Conservation (phyloP, 2,113 vertebrate species). For the Pseudolaguvia tuberculata region DNA sequence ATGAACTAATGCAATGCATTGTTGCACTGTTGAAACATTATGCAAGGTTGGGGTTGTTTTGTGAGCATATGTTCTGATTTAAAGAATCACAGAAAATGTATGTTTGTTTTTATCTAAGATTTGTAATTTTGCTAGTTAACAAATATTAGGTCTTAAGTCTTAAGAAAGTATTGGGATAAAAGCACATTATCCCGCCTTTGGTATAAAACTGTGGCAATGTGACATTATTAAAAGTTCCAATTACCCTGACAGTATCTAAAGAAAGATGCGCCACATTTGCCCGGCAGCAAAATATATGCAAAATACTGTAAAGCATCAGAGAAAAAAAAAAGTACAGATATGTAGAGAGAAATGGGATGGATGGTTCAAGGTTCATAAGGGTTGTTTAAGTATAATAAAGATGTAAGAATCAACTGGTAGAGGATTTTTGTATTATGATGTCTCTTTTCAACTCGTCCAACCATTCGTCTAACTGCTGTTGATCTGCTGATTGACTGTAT, state of each 20-base stretch:
- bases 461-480: conserved; percentile 61
- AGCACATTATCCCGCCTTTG: too few species aligned
- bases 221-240: not conserved
- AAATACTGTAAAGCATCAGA: not conserved
- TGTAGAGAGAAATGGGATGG: not conserved
- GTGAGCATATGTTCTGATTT: not conserved
- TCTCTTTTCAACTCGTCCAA: conserved; percentile 38
- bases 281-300: conserved; percentile 19
- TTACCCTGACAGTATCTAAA: not conserved
- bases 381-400: conserved; percentile 24
- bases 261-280: not conserved
- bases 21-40: not conserved
- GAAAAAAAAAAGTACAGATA: not conserved
- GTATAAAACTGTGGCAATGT: not conserved
- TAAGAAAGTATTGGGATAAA: not conserved
- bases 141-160: not conserved
- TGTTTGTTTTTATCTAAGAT: too few species aligned
- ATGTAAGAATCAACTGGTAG: conserved; percentile 49
- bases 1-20: not conserved
- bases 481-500: conserved; percentile 46
- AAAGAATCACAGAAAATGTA: too few species aligned
- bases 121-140: too few species aligned
- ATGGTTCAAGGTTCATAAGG: not conserved
- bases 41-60: conserved; percentile 40
- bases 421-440: conserved; percentile 41